Conservation (phyloP, 2,113 vertebrate species). For the Heterotis niloticus region DNA sequence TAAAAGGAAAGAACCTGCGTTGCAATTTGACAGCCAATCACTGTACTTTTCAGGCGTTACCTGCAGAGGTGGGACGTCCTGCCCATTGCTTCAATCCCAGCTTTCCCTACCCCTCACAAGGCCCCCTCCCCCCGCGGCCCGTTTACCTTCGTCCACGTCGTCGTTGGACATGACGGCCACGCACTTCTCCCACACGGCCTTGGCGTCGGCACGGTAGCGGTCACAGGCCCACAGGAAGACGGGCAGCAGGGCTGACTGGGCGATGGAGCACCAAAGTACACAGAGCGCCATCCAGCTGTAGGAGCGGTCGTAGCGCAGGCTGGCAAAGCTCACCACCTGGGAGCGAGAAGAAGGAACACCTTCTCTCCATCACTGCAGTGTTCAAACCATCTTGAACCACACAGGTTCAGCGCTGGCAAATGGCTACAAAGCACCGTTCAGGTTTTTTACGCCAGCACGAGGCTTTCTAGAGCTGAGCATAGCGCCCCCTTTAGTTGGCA, state of each 20-base stretch:
- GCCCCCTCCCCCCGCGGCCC: neutral
- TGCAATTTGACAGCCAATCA: too few relatives aligned
- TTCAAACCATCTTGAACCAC: too few relatives aligned
- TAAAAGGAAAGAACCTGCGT: too few relatives aligned
- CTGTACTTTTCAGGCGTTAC: too few relatives aligned
- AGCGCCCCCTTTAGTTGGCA: too few relatives aligned
- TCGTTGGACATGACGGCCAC: slow-evolving; percentile 84
- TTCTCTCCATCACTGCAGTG: too few relatives aligned
- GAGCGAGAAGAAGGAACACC: neutral
- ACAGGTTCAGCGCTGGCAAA: too few relatives aligned
- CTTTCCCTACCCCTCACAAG: neutral
- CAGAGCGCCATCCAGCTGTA: slow-evolving; percentile 87
- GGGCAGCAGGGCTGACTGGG: slow-evolving; percentile 82
- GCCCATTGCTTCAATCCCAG: neutral
- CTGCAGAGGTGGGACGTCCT: neutral
- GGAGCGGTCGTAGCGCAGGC: slow-evolving; percentile 75
- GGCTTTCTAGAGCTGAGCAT: neutral
- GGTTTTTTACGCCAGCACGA: neutral
- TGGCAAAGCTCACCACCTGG: slow-evolving; percentile 89
- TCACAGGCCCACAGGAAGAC: slow-evolving; percentile 87
- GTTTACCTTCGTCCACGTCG: slow-evolving; percentile 76
- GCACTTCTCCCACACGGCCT: slow-evolving; percentile 84
- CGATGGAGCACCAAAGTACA: slow-evolving; percentile 86
- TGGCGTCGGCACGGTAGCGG: slow-evolving; percentile 81
- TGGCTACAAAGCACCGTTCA: neutral